Evolutionary conservation across 2,113 vertebrate species (phyloP).

Genomic region (Petaurus breviceps): DNA sequence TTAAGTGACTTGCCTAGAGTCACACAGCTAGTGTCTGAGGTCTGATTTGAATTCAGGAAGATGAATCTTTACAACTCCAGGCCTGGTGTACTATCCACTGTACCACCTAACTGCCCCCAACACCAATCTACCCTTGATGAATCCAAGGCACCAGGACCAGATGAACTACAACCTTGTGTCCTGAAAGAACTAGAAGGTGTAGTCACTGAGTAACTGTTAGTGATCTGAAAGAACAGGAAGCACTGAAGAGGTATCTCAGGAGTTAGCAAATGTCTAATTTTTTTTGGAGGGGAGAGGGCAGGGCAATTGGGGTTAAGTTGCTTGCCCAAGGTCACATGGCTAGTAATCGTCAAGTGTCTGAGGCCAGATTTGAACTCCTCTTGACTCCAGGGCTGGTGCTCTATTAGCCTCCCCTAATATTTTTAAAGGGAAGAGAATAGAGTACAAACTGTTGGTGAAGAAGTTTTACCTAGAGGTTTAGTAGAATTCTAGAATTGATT

Average conservation of each 20-base stretch:
- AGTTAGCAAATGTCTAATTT: background rate
- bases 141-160: background rate
- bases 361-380: no score
- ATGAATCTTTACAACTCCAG: no score
- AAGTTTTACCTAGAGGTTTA: background rate
- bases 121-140: background rate
- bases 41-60: no score
- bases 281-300: background rate
- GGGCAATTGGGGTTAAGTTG: no score
- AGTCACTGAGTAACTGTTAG: background rate
- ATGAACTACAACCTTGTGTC: background rate
- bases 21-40: no score
- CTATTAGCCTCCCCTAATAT: no score
- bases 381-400: no score
- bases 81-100: no score
- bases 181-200: background rate
- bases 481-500: background rate
- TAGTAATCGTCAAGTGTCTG: no score
- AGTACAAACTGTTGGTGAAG: background rate
- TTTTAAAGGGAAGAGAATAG: background rate
- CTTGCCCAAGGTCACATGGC: no score
- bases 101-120: no score
- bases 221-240: background rate
- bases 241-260: background rate
- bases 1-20: no score